These are phyloP conservation scores for Peromyscus aztecus DNA, from an alignment of 2,797 vertebrate species.

Conservation along the genomic window DNA sequence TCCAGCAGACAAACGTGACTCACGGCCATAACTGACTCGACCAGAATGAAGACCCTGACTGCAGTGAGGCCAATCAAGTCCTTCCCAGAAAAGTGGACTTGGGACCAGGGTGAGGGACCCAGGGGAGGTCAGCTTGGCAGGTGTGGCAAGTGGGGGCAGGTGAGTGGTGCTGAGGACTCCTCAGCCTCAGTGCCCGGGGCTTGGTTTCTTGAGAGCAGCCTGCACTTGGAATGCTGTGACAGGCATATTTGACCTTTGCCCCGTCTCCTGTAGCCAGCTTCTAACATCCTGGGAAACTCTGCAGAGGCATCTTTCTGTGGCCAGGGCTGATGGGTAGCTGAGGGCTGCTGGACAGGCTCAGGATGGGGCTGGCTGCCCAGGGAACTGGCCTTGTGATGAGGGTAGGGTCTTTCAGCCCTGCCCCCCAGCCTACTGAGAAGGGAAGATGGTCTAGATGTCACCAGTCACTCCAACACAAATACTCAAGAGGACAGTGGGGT, in stretches of 20 bases:
- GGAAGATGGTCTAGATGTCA: not conserved
- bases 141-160: no score
- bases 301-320: not conserved
- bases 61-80: not conserved
- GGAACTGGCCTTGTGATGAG: not conserved
- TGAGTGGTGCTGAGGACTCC: not conserved
- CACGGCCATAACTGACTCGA: rapidly evolving
- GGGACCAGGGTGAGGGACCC: not conserved
- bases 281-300: not conserved
- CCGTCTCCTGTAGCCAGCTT: not conserved
- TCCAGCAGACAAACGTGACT: not conserved
- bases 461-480: not conserved
- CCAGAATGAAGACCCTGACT: not conserved
- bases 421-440: not conserved
- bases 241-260: not conserved
- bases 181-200: not conserved
- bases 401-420: no score
- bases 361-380: not conserved
- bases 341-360: not conserved
- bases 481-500: not conserved
- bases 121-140: not conserved
- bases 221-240: not conserved
- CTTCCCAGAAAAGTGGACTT: not conserved
- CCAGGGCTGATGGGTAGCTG: no score
- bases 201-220: not conserved